Base-by-base conservation (phyloP, 1,140 invertebrate genomes). In the Drosophila burlai region DNA sequence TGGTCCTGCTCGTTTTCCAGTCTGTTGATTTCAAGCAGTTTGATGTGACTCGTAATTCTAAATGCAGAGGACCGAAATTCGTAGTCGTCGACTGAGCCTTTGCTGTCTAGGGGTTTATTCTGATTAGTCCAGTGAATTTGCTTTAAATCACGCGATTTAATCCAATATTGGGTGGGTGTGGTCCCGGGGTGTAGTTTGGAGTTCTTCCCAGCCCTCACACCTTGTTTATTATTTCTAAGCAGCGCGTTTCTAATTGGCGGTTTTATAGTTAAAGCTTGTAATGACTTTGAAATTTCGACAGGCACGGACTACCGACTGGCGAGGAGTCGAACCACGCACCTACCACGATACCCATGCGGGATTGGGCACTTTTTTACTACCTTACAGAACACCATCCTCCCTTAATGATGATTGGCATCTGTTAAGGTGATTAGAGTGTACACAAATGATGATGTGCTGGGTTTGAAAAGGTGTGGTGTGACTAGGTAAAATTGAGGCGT, bases 181-280 rank as follows among this genome's bases (percentile, higher is more conserved):
- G 18, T 31, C 16, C 24, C 13, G 18, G 38, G 40, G 11, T 49
- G n/a, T n/a, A 15, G 38, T 15, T 26, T 31, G 1, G 7, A 26
- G 3, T 1, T 24, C 24, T 9, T 16, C 3, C 21, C 45, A 55
- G 15, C 43, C 21, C 46, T 15, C 46, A 29, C 18, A 63, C 63
- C 77, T 71, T 75, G 74, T 67, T 81, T 84, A 77, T 47, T 24
- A 74, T 78, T 74, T 81, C 84, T 78, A 71, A 82, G 68, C 69
- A 85, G 78, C 82, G 82, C 62, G 62, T 57, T 85, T 74, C 82
- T 85, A 85, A 85, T 85, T 85, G 78, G 78, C 78, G 82, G 82
- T 79, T 85, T 85, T 75, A 72, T 72, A 85, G 78, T 75, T 85
- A 72, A 63, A 81, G 74, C 77, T 84, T 72, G 61, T 60, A 81